Percentiles rank a stretch among this genome's conserved stretches.
These are phyloP conservation scores for Rhimphoctona megacephalus DNA, from an alignment of 2,888 invertebrate species.

Conservation along the genomic window DNA sequence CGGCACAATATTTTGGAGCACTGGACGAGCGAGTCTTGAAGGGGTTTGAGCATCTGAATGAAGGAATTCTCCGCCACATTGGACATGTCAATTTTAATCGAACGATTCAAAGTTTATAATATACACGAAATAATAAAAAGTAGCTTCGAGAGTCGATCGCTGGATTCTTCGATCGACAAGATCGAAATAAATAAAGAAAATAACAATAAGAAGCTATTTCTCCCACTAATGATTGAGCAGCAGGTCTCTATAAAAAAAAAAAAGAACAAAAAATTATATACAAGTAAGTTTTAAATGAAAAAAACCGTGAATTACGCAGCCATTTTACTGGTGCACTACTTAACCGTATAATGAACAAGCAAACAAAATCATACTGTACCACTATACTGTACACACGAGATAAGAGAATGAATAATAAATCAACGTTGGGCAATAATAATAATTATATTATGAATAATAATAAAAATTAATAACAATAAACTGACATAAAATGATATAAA, in stretches of 20 bases:
- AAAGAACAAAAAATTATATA: conserved; percentile 43
- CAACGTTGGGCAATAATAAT: conserved; percentile 67
- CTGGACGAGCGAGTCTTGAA: background rate
- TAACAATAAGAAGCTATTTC: conserved; percentile 33
- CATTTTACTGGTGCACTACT: conserved; percentile 64
- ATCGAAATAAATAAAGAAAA: conserved; percentile 13
- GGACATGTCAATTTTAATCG: conserved; percentile 62
- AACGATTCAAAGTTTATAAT: conserved; percentile 54
- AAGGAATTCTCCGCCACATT: conserved; percentile 58
- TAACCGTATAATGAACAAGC: conserved; percentile 56
- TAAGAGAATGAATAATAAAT: conserved; percentile 60
- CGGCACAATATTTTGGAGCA: background rate
- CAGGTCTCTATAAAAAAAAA: conserved; percentile 25
- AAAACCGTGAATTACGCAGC: conserved; percentile 62
- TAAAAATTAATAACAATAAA: conserved; percentile 41
- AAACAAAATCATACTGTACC: conserved; percentile 54
- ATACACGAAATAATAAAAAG: conserved; percentile 21
- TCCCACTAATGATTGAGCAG: conserved; percentile 43
- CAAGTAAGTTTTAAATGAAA: conserved; percentile 50
- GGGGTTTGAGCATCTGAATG: background rate
- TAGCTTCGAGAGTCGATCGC: conserved; percentile 52
- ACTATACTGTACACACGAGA: conserved; percentile 59
- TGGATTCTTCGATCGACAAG: conserved; percentile 22
- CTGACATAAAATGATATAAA: background rate
- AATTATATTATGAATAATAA: conserved; percentile 26